Base-by-base conservation (phyloP, 2,797 vertebrate genomes). In the Danio albolineatus region DNA sequence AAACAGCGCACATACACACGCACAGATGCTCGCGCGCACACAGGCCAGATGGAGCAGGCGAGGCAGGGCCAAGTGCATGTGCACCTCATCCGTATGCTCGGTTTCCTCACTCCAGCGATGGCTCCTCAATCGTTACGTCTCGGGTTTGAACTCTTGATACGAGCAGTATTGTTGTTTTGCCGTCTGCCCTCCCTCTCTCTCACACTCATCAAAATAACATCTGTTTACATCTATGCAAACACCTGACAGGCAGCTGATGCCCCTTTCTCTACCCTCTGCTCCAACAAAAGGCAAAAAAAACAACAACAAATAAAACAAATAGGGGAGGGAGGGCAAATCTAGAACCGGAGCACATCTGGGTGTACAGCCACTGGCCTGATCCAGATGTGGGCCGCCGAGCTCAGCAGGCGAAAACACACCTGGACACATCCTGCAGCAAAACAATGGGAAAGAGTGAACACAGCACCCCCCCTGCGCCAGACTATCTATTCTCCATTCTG, bases 121-220 rank as follows among this genome's bases (percentile, higher is more conserved):
- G 62, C 59, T 70, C 59, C 77, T 73, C 5, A 49, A 70, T 74
- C 65, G 9, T 80, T 80, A 73, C 46, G 73, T 76, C 72, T 75
- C 78, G 79, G 78, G 60, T 81, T 70, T 49, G 60, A 84, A 78
- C 82, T 79, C 41, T 13, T 72, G 61, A 74, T 60, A 64, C 53
- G 49, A 81, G 76, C 53, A 17, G 49, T 51, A 82, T 84, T 84
- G 82, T 82, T 85, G 82, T 84, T 80, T 80, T 83, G 56, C 57
- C 28, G 41, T 74, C 59, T 41, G 49, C 87, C 85, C 77, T 85
- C 82, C 81, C 86, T 79, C 80, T 51, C 78, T 82, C 84, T 89
- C 86, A 80, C 84, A 80, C 83, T 87, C 87, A 91, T 92, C 91
- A 93, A 91, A 93, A 93, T 92, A 93, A 94, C 94, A 94, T 94